phyloP scores from a whole-genome alignment of 2,888 invertebrate genomes.

The Cheilosia variabilis region DNA sequence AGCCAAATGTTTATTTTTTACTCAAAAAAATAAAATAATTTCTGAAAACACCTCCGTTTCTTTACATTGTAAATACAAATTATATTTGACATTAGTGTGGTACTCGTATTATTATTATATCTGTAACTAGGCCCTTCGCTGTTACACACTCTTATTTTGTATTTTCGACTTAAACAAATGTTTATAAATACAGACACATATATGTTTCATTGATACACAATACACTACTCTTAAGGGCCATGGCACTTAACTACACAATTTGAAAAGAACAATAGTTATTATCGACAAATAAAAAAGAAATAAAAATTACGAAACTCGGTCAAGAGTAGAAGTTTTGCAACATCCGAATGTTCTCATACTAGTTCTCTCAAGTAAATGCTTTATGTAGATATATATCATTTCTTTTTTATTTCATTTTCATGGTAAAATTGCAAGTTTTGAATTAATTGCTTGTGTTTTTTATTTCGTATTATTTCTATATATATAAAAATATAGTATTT shows the following conservation, averaged over 20 bases:
- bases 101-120: constrained; percentile 22
- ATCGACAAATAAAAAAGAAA: constrained; percentile 6
- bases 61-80: constrained; percentile 49
- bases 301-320: constrained; percentile 11
- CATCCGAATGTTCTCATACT: background rate
- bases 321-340: background rate
- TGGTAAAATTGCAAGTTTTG: background rate
- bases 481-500: constrained; percentile 66
- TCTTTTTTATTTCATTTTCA: background rate
- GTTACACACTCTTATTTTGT: constrained; percentile 25
- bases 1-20: constrained; percentile 69
- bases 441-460: constrained; percentile 9
- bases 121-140: constrained; percentile 43
- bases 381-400: background rate
- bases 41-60: constrained; percentile 26
- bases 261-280: constrained; percentile 38
- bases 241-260: constrained; percentile 69
- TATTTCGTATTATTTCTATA: constrained; percentile 50
- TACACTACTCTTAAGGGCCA: constrained; percentile 65
- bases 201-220: constrained; percentile 52
- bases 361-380: constrained; percentile 10
- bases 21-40: constrained; percentile 43
- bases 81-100: constrained; percentile 30
- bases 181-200: constrained; percentile 53
- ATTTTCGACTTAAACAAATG: constrained; percentile 37